These are phyloP conservation scores for Hyalella azteca DNA, from an alignment of 2,888 invertebrate genomes.

Conservation along the genomic window DNA sequence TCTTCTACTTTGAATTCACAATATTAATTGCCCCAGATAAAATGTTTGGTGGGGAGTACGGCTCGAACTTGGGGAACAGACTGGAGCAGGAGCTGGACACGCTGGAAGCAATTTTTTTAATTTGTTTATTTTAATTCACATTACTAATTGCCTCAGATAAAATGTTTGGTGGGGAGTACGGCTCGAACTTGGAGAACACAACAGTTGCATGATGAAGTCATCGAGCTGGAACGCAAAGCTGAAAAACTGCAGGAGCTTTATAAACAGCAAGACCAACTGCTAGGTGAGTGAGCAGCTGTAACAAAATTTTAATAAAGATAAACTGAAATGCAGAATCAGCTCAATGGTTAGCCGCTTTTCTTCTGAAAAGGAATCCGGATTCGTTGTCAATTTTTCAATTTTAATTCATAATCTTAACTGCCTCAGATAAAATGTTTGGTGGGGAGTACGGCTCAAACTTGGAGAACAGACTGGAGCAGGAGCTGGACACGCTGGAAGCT, in stretches of 20 bases:
- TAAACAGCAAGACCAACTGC: constrained; percentile 64
- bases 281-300: constrained; percentile 62
- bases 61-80: constrained; percentile 66
- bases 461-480: constrained; percentile 66
- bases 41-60: constrained; percentile 67
- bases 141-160: too few species aligned
- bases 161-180: constrained; percentile 67
- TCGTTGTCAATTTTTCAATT: too few species aligned
- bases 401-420: too few species aligned
- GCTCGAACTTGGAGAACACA: constrained; percentile 66
- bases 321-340: background rate
- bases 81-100: constrained; percentile 66
- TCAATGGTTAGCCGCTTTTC: too few species aligned
- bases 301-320: too few species aligned
- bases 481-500: constrained; percentile 65
- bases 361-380: too few species aligned
- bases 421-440: constrained; percentile 65
- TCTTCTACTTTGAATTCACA: too few species aligned
- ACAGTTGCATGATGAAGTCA: constrained; percentile 59
- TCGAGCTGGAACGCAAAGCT: constrained; percentile 59
- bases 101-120: too few species aligned
- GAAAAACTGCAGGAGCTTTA: constrained; percentile 64
- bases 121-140: too few species aligned
- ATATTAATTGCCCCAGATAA: too few species aligned
- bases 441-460: constrained; percentile 66